Evolutionary conservation across 2,888 invertebrate species (phyloP).

Genomic region (Campoletis raptor): DNA sequence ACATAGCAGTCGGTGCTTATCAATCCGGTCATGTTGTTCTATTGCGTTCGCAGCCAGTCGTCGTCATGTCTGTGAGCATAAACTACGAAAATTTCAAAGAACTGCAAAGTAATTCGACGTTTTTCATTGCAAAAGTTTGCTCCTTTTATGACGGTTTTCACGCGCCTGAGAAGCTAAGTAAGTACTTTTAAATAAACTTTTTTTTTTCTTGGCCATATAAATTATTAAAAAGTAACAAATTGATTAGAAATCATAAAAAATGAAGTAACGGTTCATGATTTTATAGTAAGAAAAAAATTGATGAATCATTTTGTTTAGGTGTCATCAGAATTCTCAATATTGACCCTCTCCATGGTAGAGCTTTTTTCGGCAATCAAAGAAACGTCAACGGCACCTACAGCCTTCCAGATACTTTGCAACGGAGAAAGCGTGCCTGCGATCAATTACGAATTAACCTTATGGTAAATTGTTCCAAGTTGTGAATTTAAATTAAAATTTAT

Average conservation of each 20-base stretch:
- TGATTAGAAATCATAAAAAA: not conserved
- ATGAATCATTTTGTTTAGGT: conserved; percentile 66
- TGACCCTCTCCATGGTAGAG: conserved; percentile 73
- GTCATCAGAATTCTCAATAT: conserved; percentile 70
- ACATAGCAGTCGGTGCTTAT: conserved; percentile 84
- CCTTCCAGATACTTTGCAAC: conserved; percentile 62
- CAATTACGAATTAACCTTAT: conserved; percentile 70
- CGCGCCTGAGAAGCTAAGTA: conserved; percentile 74
- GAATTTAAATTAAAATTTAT: not conserved
- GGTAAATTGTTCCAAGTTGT: conserved; percentile 63
- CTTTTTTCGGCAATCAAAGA: conserved; percentile 57
- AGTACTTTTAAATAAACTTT: conserved; percentile 53
- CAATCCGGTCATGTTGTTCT: conserved; percentile 82
- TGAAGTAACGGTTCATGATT: not conserved
- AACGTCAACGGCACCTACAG: conserved; percentile 63
- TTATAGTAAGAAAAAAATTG: not conserved
- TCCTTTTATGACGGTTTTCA: conserved; percentile 73
- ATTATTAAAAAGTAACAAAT: not conserved
- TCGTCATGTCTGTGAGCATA: conserved; percentile 71
- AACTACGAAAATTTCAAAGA: conserved; percentile 49
- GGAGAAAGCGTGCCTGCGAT: conserved; percentile 55
- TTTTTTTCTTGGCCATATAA: not conserved
- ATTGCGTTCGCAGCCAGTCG: conserved; percentile 80
- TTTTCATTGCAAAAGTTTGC: conserved; percentile 70
- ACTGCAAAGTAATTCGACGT: conserved; percentile 70